These are phyloP conservation scores for Elephas maximus DNA, from an alignment of 2,113 vertebrate species.

Conservation along the genomic window DNA sequence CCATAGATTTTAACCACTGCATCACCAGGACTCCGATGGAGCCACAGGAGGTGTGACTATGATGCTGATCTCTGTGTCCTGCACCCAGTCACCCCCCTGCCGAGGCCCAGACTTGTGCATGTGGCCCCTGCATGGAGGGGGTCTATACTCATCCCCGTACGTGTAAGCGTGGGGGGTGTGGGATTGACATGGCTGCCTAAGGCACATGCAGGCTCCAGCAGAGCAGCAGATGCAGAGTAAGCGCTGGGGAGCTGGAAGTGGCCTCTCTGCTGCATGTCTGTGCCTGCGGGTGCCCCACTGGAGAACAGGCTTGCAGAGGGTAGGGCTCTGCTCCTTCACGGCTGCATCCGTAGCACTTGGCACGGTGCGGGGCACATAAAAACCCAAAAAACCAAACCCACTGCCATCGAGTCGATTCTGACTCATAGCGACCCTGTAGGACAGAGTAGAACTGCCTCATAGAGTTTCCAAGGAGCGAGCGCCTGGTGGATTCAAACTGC, in stretches of 20 bases:
- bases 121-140: not conserved
- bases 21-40: too few relatives aligned
- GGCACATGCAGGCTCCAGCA: accelerated
- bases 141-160: accelerated
- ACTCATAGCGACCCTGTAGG: too few relatives aligned
- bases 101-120: not conserved
- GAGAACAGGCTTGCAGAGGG: accelerated
- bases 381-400: too few relatives aligned
- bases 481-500: too few relatives aligned
- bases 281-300: accelerated
- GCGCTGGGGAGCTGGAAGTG: accelerated
- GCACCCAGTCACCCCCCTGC: not conserved
- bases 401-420: too few relatives aligned
- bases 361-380: not conserved
- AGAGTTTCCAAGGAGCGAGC: too few relatives aligned
- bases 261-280: not conserved
- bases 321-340: not conserved
- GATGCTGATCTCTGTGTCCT: not conserved
- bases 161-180: accelerated
- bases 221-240: not conserved
- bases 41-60: not conserved
- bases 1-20: too few relatives aligned
- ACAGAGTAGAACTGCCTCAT: too few relatives aligned
- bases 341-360: not conserved
- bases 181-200: not conserved